These are phyloP conservation scores for Ganaspis sp. DNA, from an alignment of 1,140 invertebrate species.

Conservation along the genomic window DNA sequence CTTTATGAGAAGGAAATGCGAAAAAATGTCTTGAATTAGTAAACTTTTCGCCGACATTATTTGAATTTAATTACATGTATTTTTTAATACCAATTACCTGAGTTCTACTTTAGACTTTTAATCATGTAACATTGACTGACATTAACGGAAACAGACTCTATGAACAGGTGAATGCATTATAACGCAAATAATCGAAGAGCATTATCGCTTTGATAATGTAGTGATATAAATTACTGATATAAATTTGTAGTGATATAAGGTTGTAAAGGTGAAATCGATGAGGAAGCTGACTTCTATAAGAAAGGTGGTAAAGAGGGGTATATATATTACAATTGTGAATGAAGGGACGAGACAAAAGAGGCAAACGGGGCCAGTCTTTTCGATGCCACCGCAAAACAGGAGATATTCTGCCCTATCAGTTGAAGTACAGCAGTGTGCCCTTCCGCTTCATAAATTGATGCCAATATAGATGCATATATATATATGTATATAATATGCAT, in stretches of 20 bases:
- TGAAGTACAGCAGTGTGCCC: slow-evolving; percentile 37
- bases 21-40: too few species aligned
- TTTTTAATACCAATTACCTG: too few species aligned
- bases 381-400: slow-evolving; percentile 22
- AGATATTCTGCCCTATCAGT: slow-evolving; percentile 20
- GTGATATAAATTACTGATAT: too few species aligned
- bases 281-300: not conserved
- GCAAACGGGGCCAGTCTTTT: slow-evolving; percentile 1
- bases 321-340: slow-evolving; percentile 3
- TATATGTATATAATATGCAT: not conserved
- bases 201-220: too few species aligned
- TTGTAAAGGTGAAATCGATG: not conserved
- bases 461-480: slow-evolving; percentile 64
- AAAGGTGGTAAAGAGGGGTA: not conserved
- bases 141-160: too few species aligned
- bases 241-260: not conserved
- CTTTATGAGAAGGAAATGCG: too few species aligned
- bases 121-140: too few species aligned
- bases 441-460: slow-evolving; percentile 70
- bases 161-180: too few species aligned
- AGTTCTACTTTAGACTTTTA: too few species aligned
- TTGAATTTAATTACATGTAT: too few species aligned
- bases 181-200: too few species aligned
- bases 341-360: slow-evolving; percentile 1
- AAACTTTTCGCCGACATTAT: too few species aligned